Evolutionary conservation across 2,888 invertebrate species (phyloP).

Genomic region (Oeneis ivallda): DNA sequence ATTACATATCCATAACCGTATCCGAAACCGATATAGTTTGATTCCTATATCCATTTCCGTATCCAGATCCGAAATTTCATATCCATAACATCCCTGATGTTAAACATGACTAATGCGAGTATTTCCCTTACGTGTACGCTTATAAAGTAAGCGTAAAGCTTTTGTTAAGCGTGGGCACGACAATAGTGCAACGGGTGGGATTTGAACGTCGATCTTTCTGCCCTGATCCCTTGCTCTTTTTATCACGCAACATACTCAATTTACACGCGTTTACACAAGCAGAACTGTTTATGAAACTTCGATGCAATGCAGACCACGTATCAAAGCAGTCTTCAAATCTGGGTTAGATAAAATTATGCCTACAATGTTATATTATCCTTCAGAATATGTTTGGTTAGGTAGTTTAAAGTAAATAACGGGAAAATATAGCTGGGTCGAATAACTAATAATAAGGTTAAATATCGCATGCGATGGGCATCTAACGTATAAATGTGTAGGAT

Average conservation of each 20-base stretch:
- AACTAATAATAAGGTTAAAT: slow-evolving; percentile 12
- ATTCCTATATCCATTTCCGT: no score
- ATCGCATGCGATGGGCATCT: slow-evolving; percentile 22
- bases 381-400: neutral
- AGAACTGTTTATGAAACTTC: neutral
- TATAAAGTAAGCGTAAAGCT: no score
- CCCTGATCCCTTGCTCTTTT: no score
- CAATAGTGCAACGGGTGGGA: no score
- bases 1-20: no score
- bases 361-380: neutral
- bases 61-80: no score
- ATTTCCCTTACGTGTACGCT: no score
- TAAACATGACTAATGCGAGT: no score
- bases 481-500: slow-evolving; percentile 30
- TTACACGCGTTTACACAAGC: neutral
- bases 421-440: neutral
- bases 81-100: no score
- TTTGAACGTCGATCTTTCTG: no score
- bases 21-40: no score
- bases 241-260: neutral
- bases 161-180: no score
- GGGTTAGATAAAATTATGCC: neutral
- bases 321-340: neutral
- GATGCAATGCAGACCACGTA: neutral
- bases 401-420: slow-evolving; percentile 5